Conservation (phyloP, 2,797 vertebrate genomes). For the Girardinus metallicus region DNA sequence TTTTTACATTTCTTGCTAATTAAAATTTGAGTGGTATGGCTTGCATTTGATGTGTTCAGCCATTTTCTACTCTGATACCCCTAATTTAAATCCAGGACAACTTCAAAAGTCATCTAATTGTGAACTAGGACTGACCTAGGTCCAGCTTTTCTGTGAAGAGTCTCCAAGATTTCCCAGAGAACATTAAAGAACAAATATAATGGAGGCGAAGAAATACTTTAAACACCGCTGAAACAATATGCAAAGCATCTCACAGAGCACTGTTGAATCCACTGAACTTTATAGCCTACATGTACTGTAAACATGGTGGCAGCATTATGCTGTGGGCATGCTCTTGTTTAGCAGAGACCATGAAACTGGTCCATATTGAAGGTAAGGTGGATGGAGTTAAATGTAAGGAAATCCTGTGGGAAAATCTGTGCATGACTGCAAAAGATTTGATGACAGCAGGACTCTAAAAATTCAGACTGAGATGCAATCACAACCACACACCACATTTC, state of each 20-base stretch:
- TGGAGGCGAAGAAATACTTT: not conserved
- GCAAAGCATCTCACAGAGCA: not conserved
- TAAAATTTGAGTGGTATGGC: not conserved
- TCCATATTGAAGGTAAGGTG: not conserved
- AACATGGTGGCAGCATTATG: not conserved
- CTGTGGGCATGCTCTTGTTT: not conserved
- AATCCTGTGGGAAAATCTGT: not conserved
- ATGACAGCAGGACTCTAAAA: not conserved
- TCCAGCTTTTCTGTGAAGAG: not conserved
- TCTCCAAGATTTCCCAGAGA: not conserved
- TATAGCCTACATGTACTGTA: not conserved
- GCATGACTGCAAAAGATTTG: not conserved
- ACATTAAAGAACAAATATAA: not conserved
- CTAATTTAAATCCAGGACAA: not conserved
- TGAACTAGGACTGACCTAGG: not conserved
- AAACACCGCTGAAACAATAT: not conserved
- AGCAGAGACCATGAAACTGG: not conserved
- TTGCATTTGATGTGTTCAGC: not conserved
- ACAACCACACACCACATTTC: not conserved
- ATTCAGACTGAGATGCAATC: not conserved
- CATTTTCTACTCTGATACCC: not conserved
- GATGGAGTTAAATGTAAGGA: not conserved
- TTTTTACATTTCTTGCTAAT: not conserved
- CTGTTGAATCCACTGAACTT: not conserved
- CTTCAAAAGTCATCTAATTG: not conserved